Conservation (phyloP, 2,888 invertebrate species). For the Antheraea assamensis region DNA sequence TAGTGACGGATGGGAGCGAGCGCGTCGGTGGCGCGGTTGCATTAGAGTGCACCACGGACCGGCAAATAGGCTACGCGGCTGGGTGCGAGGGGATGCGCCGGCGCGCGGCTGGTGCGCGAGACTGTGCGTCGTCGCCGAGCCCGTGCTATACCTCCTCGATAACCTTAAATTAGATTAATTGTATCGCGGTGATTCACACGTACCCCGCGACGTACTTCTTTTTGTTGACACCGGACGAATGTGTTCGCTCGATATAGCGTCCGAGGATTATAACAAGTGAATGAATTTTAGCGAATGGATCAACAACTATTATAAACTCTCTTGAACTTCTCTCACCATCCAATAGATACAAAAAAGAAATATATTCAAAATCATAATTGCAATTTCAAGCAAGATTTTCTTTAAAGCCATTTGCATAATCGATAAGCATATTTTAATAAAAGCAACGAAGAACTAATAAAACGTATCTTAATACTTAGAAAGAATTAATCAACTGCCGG, state of each 20-base stretch:
- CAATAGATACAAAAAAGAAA: background rate
- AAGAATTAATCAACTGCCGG: constrained; percentile 8
- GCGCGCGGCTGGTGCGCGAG: constrained; percentile 63
- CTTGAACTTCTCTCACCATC: background rate
- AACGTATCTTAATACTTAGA: background rate
- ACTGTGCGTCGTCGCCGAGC: constrained; percentile 73
- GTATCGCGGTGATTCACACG: constrained; percentile 78
- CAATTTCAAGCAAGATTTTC: background rate
- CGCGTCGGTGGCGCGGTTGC: constrained; percentile 39
- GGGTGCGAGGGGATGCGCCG: constrained; percentile 49
- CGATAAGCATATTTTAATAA: background rate
- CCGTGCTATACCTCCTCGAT: constrained; percentile 72
- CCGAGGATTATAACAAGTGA: constrained; percentile 57
- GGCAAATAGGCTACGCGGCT: background rate
- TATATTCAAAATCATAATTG: background rate
- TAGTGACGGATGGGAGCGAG: constrained; percentile 38
- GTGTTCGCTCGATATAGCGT: constrained; percentile 67
- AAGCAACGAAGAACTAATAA: background rate
- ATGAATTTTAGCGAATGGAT: constrained; percentile 46
- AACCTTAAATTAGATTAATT: constrained; percentile 82
- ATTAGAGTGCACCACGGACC: constrained; percentile 29
- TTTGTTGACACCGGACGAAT: constrained; percentile 75
- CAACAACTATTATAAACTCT: constrained; percentile 9
- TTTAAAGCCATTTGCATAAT: background rate
- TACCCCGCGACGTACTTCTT: constrained; percentile 59